These are phyloP conservation scores for Andrena haemorrhoa DNA, from an alignment of 2,888 invertebrate genomes.

Conservation along the genomic window DNA sequence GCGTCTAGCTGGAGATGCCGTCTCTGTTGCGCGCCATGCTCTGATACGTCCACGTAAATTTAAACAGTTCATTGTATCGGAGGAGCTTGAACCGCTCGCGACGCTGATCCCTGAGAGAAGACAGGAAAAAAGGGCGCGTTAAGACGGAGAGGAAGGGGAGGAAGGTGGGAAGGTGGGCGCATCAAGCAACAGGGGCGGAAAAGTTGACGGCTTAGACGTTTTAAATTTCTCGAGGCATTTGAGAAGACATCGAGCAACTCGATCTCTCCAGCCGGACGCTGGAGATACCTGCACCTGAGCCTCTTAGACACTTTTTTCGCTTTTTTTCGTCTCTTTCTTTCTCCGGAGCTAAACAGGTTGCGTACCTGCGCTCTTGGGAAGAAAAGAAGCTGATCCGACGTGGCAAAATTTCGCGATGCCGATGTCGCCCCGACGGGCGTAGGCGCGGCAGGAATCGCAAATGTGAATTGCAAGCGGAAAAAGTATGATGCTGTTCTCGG, in stretches of 20 bases:
- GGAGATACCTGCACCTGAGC: slow-evolving; percentile 82
- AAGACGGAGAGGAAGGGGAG: not conserved
- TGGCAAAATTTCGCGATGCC: slow-evolving; percentile 52
- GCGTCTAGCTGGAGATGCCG: not conserved
- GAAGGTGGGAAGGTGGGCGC: slow-evolving; percentile 38
- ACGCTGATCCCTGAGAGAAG: not conserved
- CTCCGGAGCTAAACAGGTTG: slow-evolving; percentile 73
- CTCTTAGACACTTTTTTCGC: slow-evolving; percentile 79
- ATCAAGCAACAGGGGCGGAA: slow-evolving; percentile 76
- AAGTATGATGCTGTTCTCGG: too few relatives aligned
- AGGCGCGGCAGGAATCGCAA: not conserved
- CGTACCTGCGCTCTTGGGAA: slow-evolving; percentile 49
- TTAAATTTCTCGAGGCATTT: slow-evolving; percentile 83
- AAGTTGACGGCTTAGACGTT: slow-evolving; percentile 83
- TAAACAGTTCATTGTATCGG: slow-evolving; percentile 7
- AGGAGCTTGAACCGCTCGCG: not conserved
- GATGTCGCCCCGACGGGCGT: not conserved
- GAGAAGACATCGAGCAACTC: slow-evolving; percentile 83
- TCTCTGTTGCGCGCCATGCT: not conserved
- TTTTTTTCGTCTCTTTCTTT: slow-evolving; percentile 8
- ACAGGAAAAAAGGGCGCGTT: not conserved
- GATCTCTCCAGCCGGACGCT: slow-evolving; percentile 84
- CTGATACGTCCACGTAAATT: not conserved
- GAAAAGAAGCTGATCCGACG: slow-evolving; percentile 23
- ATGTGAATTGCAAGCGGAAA: not conserved